Evolutionary conservation across 2,113 vertebrate genomes (phyloP), one percentile per base, ranked within the genome.

Genomic region (Pitta sordida): DNA sequence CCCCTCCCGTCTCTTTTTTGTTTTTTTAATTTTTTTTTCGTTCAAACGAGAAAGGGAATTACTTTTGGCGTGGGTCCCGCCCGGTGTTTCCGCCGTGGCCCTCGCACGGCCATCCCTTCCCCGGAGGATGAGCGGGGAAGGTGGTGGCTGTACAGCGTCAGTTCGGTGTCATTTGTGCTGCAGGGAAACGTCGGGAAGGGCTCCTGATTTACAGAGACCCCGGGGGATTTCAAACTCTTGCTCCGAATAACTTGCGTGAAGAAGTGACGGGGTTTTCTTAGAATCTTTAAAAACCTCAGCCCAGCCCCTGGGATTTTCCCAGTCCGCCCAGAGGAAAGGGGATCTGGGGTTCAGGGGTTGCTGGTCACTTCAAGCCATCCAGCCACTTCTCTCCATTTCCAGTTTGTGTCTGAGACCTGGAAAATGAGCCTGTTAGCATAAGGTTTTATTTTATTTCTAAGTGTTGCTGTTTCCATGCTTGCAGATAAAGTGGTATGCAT

Each of bases 141-240:
- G 73, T 13, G 52, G 34, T 88, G 91, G 37, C 63, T 79, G 87
- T 65, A 34, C 71, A 94, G 60, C 81, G 27, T 96, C 84, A 89
- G 60, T 63, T 77, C 69, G 65, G 60, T 94, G 94, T 85, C 81
- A 88, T 71, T 86, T 62, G 75, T 81, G 90, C 82, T 79, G 83
- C 82, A 55, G 76, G 65, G 67, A 76, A 93, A 65, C 62, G 34
- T 63, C 68, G 51, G 58, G 55, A 90, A 51, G 53, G 68, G 81
- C 36, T 71, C n/a, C 6, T 5, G 83, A 44, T 85, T 79, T 71
- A 63, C 29, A 2, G 63, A 19, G 56, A 37, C 29, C 39, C 6
- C 23, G 26, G 30, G 37, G 69, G 24, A 36, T 80, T 91, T 89
- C 53, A 60, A 76, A 95, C 67, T 95, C 86, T 17, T 34, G 48